Conservation (phyloP, 2,888 invertebrate species). For the Apamea crenata region DNA sequence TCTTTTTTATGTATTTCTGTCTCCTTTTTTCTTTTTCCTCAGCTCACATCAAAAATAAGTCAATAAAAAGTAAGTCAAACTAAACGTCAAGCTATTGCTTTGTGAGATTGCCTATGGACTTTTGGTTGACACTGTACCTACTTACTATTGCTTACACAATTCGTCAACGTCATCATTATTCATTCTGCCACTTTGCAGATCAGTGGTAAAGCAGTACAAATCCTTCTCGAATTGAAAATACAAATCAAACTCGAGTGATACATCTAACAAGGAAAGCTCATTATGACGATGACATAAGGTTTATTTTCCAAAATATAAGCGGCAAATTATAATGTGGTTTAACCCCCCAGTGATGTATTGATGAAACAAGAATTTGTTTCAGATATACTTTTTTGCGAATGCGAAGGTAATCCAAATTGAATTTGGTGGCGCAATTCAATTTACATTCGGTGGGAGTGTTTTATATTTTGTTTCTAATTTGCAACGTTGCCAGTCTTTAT, state of each 20-base stretch:
- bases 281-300: conserved; percentile 22
- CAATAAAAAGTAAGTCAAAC: too few relatives aligned
- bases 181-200: conserved; percentile 76
- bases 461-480: conserved; percentile 70
- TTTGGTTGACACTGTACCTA: conserved; percentile 1
- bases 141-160: conserved; percentile 63
- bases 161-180: conserved; percentile 77
- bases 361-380: conserved; percentile 67
- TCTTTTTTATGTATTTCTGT: not conserved
- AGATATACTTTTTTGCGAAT: conserved; percentile 67
- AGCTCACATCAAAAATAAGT: too few relatives aligned
- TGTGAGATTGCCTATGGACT: too few relatives aligned
- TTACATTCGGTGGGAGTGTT: conserved; percentile 69
- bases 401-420: conserved; percentile 75
- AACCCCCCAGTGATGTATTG: conserved; percentile 61
- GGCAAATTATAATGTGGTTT: conserved; percentile 37
- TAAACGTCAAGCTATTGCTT: too few relatives aligned
- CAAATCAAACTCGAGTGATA: conserved; percentile 43
- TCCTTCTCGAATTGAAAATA: conserved; percentile 55
- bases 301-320: conserved; percentile 14
- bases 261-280: not conserved
- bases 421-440: conserved; percentile 72
- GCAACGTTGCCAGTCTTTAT: conserved; percentile 51
- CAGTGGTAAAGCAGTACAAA: conserved; percentile 69
- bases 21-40: not conserved